These are phyloP conservation scores for Rhogogaster chlorosoma DNA, from an alignment of 2,888 invertebrate genomes.

Conservation along the genomic window DNA sequence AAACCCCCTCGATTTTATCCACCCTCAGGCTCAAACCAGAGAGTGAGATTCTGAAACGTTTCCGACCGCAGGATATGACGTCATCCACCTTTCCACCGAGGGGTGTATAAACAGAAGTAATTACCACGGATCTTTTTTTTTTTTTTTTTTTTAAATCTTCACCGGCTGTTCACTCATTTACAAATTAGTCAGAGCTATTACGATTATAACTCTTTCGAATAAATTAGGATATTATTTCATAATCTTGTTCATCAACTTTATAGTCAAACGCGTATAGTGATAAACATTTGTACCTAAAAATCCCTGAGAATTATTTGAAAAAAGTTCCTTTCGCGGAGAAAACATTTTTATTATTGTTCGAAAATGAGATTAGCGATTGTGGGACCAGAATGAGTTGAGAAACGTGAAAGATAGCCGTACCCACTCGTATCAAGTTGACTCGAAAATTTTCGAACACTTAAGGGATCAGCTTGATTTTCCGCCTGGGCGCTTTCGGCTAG, in stretches of 20 bases:
- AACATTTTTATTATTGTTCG: background rate
- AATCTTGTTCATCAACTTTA: background rate
- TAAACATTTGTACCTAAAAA: background rate
- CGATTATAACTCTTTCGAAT: background rate
- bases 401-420: background rate
- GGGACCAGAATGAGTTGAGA: background rate
- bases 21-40: background rate
- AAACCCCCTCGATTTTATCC: constrained; percentile 18
- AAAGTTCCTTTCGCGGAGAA: background rate
- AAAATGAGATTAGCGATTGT: background rate
- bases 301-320: background rate
- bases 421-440: background rate
- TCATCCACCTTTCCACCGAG: constrained; percentile 11
- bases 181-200: background rate
- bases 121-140: constrained; percentile 28
- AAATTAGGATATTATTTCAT: background rate
- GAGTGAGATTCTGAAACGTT: constrained; percentile 42
- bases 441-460: background rate
- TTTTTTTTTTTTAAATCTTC: too few species aligned
- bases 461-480: background rate
- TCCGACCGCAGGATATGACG: constrained; percentile 46
- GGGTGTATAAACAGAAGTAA: constrained; percentile 24
- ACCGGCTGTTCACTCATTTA: background rate
- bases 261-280: background rate
- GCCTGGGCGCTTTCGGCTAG: background rate